Base-by-base conservation (phyloP, 2,113 vertebrate species). In the Actinemys pallida region DNA sequence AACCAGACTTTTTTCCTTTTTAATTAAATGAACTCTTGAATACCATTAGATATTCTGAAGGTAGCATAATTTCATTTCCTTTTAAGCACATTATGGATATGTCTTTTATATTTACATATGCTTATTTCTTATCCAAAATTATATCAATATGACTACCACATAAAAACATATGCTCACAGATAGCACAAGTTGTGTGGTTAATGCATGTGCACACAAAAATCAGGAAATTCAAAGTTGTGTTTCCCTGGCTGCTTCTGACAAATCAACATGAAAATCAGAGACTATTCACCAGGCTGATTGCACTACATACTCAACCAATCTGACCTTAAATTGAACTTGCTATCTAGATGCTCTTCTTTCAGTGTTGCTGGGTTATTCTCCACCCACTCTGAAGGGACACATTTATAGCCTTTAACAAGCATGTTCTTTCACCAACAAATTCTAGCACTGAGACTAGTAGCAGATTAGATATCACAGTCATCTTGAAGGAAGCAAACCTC, bases 391-490 rank as follows among this genome's bases (percentile, higher is more conserved):
- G 1, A 29, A 75, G 17, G 45, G 10, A 59, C 42, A 75, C 54
- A 10, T 42, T 42, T 42, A 10, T 35, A 80, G 22, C 16, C 39
- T 39, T 22, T 75, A 27, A n/a, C 0, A 0, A 80, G 52, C 65
- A 75, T 0, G 0, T 35, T 0, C 0, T 29, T 0, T 0, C 39
- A 81, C 24, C 16, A 45, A 27, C 31, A 88, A 39, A 22, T 29
- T 53, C 39, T 75, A 1, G 0, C 0, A 17, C 69, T 25, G 39
- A 42, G 22, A 75, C 39, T 75, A 75, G 5, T 42, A 24, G 22
- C 69, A 25, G 20, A 42, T 42, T 42, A 24, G 22, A 75, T 42
- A 75, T 24, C 22, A 35, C 14, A 35, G 62, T 65, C 62, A 35
- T 65, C 14, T 35, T 65, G 62, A 59, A 27, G 57, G 57, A 59